phyloP scores from a whole-genome alignment of 2,797 vertebrate genomes.

The Poeciliopsis gracilis region DNA sequence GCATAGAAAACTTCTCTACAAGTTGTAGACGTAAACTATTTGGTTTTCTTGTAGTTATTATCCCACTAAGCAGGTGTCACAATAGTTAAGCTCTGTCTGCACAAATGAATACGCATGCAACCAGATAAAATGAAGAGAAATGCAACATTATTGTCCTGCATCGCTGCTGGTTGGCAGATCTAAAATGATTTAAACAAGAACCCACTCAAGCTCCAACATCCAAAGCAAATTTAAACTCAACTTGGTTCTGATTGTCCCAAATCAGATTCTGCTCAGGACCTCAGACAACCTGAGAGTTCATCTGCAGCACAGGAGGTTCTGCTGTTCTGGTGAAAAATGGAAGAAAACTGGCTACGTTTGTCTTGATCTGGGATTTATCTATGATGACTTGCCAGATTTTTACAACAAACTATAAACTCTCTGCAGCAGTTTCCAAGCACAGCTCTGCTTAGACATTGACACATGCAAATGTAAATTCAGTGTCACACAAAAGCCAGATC shows the following conservation, averaged over 20 bases:
- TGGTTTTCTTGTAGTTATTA: neutral
- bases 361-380: neutral
- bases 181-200: neutral
- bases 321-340: neutral
- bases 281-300: neutral
- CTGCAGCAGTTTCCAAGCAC: neutral
- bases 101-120: neutral
- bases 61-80: neutral
- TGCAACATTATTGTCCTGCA: neutral
- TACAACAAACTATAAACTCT: neutral
- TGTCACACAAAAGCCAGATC: conserved; percentile 4
- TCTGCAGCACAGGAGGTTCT: neutral
- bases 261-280: neutral
- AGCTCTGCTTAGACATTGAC: conserved; percentile 23
- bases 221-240: neutral
- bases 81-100: neutral
- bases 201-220: neutral
- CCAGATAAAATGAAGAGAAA: neutral
- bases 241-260: neutral
- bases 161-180: neutral
- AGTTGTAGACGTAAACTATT: neutral
- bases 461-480: conserved; percentile 24
- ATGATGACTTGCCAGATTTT: neutral
- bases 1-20: neutral
- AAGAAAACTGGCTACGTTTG: neutral